Conservation (phyloP, 1,140 invertebrate genomes). For the Oscheius sp. region DNA sequence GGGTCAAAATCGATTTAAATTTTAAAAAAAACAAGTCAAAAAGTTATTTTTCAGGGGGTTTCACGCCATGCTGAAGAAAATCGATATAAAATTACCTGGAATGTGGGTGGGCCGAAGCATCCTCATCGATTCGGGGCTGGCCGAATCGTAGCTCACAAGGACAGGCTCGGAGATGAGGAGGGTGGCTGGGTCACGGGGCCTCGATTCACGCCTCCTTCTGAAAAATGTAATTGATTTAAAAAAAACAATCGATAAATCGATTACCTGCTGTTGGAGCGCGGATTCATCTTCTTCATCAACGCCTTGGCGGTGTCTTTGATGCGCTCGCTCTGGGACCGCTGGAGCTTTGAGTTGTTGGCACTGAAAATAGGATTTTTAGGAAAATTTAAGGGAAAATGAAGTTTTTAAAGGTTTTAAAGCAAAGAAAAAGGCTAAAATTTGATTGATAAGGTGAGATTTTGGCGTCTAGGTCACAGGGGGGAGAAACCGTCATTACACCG, state of each 20-base stretch:
- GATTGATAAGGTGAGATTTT: neutral
- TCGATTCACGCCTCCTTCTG: neutral
- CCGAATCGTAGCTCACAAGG: neutral
- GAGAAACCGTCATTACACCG: no score
- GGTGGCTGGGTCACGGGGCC: neutral
- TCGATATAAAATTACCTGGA: neutral
- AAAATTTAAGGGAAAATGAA: neutral
- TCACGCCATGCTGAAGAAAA: neutral
- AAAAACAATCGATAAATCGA: neutral
- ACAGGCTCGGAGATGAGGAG: neutral
- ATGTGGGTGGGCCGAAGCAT: neutral
- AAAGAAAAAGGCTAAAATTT: neutral
- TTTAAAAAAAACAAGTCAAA: neutral
- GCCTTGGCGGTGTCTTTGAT: constrained; percentile 36
- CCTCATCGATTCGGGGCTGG: neutral
- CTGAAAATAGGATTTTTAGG: constrained; percentile 16
- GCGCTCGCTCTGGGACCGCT: constrained; percentile 29
- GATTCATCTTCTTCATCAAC: constrained; percentile 35
- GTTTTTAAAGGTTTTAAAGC: neutral
- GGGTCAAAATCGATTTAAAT: neutral
- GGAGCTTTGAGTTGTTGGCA: constrained; percentile 19
- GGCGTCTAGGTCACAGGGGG: neutral
- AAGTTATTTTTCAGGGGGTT: no score
- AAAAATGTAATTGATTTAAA: neutral
- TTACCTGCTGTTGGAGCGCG: constrained; percentile 22